These are phyloP conservation scores for Limnephilus rhombicus DNA, from an alignment of 2,888 invertebrate species.

Conservation along the genomic window DNA sequence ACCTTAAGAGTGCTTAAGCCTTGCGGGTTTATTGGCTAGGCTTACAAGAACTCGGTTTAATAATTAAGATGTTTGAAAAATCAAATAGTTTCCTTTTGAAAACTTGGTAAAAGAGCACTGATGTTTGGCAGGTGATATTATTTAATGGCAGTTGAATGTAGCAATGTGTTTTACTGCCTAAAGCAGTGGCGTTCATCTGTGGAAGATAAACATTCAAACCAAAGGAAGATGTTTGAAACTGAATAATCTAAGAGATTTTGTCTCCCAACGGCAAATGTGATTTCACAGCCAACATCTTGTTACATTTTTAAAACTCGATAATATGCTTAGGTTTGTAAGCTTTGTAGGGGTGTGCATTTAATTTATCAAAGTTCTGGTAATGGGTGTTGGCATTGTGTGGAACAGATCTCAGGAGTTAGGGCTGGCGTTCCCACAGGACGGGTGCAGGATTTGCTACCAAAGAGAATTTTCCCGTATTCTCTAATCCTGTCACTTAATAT, in stretches of 20 bases:
- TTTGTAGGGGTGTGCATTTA: neutral
- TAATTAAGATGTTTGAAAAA: neutral
- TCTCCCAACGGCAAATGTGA: neutral
- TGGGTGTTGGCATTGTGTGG: neutral
- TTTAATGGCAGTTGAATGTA: neutral
- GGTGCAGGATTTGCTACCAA: constrained; percentile 2
- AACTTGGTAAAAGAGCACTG: neutral
- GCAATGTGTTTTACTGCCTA: neutral
- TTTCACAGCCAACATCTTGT: neutral
- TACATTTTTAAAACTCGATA: neutral
- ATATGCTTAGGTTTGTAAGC: neutral
- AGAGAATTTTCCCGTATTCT: constrained; percentile 12
- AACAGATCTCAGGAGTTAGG: constrained; percentile 33
- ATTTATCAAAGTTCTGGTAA: neutral
- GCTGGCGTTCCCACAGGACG: neutral
- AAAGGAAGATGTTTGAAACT: neutral
- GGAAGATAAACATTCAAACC: neutral
- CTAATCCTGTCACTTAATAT: constrained; percentile 19
- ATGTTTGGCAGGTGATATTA: neutral
- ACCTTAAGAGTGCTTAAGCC: neutral
- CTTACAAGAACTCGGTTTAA: neutral
- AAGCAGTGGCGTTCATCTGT: neutral
- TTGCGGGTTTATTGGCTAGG: neutral
- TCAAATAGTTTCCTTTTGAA: neutral
- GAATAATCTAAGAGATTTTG: neutral